These are phyloP conservation scores for Bacillus rossius DNA, from an alignment of 1,140 invertebrate species.

Conservation along the genomic window DNA sequence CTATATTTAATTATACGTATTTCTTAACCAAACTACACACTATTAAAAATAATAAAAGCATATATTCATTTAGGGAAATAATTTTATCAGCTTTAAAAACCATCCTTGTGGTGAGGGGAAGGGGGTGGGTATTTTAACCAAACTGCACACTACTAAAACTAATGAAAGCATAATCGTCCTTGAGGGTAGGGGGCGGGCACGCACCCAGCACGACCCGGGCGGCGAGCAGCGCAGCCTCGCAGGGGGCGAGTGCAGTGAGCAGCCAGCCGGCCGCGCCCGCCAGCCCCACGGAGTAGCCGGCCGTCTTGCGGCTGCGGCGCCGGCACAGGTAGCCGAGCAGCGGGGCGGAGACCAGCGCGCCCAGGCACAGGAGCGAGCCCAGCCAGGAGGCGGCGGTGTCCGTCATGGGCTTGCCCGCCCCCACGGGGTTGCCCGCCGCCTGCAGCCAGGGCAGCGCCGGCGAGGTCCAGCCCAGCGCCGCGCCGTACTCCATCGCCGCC, in stretches of 20 bases:
- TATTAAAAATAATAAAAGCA: too few relatives aligned
- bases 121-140: too few relatives aligned
- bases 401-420: constrained; percentile 35
- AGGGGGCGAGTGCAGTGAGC: constrained; percentile 35
- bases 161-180: too few relatives aligned
- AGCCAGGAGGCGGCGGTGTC: constrained; percentile 45
- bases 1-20: too few relatives aligned
- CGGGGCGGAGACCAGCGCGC: constrained; percentile 33
- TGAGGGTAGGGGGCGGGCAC: too few relatives aligned
- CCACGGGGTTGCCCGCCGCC: constrained; percentile 38
- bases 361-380: constrained; percentile 37
- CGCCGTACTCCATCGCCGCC: constrained; percentile 43
- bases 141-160: too few relatives aligned
- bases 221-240: too few relatives aligned
- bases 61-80: too few relatives aligned
- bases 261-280: constrained; percentile 35
- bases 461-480: constrained; percentile 31
- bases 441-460: constrained; percentile 22
- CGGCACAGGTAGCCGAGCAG: constrained; percentile 34
- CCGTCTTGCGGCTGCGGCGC: constrained; percentile 38
- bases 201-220: too few relatives aligned
- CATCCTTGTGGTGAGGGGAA: too few relatives aligned
- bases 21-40: too few relatives aligned
- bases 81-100: too few relatives aligned
- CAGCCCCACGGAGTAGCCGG: constrained; percentile 31